A percentile compares a stretch with the other conserved stretches of the same genome.
phyloP scores from a whole-genome alignment of 2,888 invertebrate genomes.

The Aspidiotus destructor region DNA sequence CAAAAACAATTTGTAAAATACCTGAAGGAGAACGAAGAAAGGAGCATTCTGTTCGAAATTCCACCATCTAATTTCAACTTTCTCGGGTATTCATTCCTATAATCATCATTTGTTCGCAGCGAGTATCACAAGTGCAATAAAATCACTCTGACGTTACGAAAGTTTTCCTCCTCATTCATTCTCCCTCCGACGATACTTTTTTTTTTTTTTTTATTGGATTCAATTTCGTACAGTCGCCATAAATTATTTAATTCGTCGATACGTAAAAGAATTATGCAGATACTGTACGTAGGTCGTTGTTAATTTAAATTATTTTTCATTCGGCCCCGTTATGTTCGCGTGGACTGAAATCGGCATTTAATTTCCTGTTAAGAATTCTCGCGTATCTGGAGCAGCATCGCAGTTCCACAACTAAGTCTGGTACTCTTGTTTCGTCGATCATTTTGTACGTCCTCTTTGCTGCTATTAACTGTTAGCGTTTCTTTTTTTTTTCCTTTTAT shows the following conservation, averaged over 20 bases:
- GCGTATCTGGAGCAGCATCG: not conserved
- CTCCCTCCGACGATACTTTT: too few species aligned
- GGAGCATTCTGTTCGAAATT: too few species aligned
- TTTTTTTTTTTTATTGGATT: not conserved
- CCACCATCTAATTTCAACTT: too few species aligned
- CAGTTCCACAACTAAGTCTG: not conserved
- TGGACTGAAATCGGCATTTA: conserved; percentile 8
- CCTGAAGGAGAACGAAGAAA: too few species aligned
- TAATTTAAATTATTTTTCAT: conserved; percentile 24
- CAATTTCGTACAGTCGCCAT: conserved; percentile 18
- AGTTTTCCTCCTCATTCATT: too few species aligned
- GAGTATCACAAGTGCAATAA: too few species aligned
- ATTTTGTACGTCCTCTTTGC: not conserved
- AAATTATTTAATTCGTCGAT: conserved; percentile 32
- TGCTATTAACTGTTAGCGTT: not conserved
- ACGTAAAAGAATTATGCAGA: conserved; percentile 31
- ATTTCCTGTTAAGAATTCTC: not conserved
- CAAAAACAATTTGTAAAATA: too few species aligned
- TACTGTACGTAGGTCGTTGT: conserved; percentile 11
- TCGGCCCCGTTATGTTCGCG: conserved; percentile 2
- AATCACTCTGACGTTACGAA: too few species aligned
- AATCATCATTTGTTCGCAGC: too few species aligned
- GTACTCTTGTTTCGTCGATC: not conserved
- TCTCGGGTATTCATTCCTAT: too few species aligned
- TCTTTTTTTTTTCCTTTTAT: conserved; percentile 6